phyloP scores from a whole-genome alignment of 2,797 vertebrate genomes.

The Cossypha polioptera region DNA sequence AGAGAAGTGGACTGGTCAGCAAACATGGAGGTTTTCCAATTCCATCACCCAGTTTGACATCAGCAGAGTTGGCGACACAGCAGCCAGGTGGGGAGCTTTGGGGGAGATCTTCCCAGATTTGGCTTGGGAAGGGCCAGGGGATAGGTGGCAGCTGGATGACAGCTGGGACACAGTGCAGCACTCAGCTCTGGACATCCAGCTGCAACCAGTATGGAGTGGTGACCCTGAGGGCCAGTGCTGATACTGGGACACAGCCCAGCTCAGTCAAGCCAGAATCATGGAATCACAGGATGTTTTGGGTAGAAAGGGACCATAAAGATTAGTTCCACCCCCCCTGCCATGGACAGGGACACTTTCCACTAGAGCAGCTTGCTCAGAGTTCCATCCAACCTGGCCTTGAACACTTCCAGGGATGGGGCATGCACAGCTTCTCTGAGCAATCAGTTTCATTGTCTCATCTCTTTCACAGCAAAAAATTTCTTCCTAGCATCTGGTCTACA shows the following conservation, averaged over 20 bases:
- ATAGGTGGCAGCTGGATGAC: not conserved
- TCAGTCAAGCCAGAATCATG: not conserved
- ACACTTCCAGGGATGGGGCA: not conserved
- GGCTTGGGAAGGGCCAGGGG: fast-evolving
- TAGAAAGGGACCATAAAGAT: not conserved
- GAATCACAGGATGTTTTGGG: not conserved
- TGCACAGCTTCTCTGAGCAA: not conserved
- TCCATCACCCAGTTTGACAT: not conserved
- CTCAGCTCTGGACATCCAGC: not conserved
- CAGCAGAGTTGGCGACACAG: not conserved
- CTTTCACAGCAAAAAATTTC: not conserved
- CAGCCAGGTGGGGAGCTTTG: not conserved
- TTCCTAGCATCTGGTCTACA: not conserved
- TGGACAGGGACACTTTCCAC: not conserved
- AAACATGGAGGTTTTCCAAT: not conserved
- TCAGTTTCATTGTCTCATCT: not conserved
- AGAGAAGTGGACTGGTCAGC: not conserved
- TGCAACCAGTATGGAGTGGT: not conserved
- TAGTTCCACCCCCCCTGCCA: not conserved
- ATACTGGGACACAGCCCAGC: not conserved
- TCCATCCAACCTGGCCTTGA: not conserved
- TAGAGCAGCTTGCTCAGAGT: not conserved
- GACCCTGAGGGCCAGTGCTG: not conserved
- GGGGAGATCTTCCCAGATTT: too few relatives aligned
- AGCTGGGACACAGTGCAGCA: not conserved